A percentile compares a stretch with the other conserved stretches of the same genome.
Evolutionary conservation across 2,888 invertebrate species (phyloP).

Genomic region (Diarsia dahlii): DNA sequence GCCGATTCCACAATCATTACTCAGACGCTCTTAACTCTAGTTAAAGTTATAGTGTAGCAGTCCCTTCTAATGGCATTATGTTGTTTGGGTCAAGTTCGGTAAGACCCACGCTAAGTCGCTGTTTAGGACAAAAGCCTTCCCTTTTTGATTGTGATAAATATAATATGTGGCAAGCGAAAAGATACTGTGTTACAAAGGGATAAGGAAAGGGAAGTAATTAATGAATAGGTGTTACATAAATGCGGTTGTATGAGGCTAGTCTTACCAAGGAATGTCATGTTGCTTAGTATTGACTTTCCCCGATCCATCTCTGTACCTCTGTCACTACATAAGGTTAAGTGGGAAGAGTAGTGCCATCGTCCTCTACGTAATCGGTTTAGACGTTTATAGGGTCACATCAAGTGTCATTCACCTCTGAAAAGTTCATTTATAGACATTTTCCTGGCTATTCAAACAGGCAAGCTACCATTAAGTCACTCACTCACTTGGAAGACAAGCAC

Average conservation of each 20-base stretch:
- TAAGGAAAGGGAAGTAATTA: background rate
- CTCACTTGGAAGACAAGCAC: too few species aligned
- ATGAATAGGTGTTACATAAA: background rate
- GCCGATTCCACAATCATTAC: constrained; percentile 66
- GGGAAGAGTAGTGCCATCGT: background rate
- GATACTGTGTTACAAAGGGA: background rate
- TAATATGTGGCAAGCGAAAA: constrained; percentile 21
- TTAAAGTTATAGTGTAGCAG: constrained; percentile 61
- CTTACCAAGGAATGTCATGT: background rate
- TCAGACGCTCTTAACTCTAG: constrained; percentile 65
- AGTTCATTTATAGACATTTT: background rate
- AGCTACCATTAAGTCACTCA: background rate
- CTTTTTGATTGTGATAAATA: constrained; percentile 49
- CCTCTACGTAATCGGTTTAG: background rate
- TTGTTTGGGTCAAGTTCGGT: constrained; percentile 67
- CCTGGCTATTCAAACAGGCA: background rate
- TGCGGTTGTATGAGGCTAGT: background rate
- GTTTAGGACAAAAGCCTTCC: constrained; percentile 50
- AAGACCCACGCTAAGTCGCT: constrained; percentile 58
- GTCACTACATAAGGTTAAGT: background rate
- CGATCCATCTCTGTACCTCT: background rate
- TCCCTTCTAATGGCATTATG: constrained; percentile 70
- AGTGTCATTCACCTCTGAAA: background rate
- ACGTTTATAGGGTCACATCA: background rate
- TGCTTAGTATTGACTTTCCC: background rate